phyloP scores from a whole-genome alignment of 2,888 invertebrate species.

The Pycnomerus fuliginosus region DNA sequence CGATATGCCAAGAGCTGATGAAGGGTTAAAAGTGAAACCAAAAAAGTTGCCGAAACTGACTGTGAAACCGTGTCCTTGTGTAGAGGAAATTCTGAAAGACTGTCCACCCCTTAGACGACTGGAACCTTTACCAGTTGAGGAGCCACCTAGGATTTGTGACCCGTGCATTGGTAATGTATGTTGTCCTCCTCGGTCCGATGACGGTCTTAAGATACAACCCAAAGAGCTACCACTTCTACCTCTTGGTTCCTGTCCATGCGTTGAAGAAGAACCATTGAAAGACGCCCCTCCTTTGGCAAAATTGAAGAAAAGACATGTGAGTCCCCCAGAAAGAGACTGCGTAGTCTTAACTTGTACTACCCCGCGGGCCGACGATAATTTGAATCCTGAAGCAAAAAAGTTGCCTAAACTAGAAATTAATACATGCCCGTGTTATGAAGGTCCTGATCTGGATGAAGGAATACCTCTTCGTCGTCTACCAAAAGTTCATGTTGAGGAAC shows the following conservation, averaged over 20 bases:
- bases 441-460: not conserved
- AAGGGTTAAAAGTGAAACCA: not conserved
- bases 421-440: not conserved
- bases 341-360: not conserved
- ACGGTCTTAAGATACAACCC: not conserved
- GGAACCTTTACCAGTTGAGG: not conserved
- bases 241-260: conserved; percentile 12
- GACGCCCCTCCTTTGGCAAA: conserved; percentile 10
- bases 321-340: conserved; percentile 12
- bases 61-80: not conserved
- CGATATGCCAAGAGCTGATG: not conserved
- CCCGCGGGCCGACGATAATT: conserved; percentile 11
- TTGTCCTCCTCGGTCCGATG: not conserved
- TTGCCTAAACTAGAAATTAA: not conserved
- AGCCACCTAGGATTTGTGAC: not conserved
- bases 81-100: not conserved
- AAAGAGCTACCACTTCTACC: conserved; percentile 18
- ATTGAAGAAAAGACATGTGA: conserved; percentile 13
- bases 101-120: not conserved
- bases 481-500: not conserved
- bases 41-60: not conserved
- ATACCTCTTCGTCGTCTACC: not conserved
- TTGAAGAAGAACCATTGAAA: conserved; percentile 5
- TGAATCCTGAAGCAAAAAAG: conserved; percentile 10
- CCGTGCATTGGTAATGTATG: not conserved